Evolutionary conservation across 2,113 vertebrate species (phyloP).

Genomic region (Charadrius vociferus): DNA sequence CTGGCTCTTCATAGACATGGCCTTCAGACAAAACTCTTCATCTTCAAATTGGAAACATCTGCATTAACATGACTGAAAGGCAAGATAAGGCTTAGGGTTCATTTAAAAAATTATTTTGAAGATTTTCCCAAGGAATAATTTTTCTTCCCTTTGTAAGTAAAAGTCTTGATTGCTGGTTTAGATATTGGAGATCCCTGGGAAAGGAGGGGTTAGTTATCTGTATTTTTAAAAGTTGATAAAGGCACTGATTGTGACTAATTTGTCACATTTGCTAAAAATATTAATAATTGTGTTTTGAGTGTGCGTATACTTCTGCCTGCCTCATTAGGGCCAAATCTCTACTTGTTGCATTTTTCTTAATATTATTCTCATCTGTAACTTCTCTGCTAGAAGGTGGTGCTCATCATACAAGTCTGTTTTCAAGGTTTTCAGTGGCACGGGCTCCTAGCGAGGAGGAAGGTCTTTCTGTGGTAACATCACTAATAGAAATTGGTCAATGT

Average conservation of each 20-base stretch:
- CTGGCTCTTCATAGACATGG: neutral
- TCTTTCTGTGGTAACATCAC: neutral
- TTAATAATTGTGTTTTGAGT: neutral
- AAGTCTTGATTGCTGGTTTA: neutral
- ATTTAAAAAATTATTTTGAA: neutral
- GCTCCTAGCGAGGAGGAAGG: neutral
- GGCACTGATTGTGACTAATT: neutral
- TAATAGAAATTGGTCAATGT: neutral
- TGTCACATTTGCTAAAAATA: neutral
- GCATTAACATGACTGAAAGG: neutral
- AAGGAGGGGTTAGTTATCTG: neutral
- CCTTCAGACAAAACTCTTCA: neutral
- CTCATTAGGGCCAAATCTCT: neutral
- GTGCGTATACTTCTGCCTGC: neutral
- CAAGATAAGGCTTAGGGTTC: neutral
- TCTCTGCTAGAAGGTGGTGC: accelerated
- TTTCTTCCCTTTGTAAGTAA: neutral
- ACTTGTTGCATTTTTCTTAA: neutral
- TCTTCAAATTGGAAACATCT: constrained; percentile 1
- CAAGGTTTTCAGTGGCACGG: neutral
- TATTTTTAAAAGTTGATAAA: neutral
- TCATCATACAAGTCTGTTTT: neutral
- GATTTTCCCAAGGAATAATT: neutral
- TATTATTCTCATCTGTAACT: neutral
- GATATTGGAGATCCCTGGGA: neutral